phyloP scores from a whole-genome alignment of 1,140 invertebrate genomes.

The Drosophila murphyi region DNA sequence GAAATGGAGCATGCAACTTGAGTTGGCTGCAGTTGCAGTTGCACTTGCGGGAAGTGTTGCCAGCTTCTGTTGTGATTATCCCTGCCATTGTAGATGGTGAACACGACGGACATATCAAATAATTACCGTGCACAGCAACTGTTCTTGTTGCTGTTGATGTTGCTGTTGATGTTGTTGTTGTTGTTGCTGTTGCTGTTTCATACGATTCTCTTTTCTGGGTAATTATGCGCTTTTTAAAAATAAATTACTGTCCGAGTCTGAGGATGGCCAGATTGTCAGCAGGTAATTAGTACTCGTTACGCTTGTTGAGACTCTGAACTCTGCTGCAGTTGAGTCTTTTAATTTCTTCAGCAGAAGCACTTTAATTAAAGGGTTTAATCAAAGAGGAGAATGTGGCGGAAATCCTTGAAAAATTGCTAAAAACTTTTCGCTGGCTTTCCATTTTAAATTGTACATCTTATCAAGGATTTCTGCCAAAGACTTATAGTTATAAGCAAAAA shows the following conservation, averaged over 20 bases:
- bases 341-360: constrained; percentile 29
- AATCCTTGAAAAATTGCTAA: not conserved
- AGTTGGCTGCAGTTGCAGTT: constrained; percentile 42
- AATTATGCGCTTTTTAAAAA: constrained; percentile 75
- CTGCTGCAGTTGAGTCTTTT: constrained; percentile 40
- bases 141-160: not conserved
- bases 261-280: constrained; percentile 18
- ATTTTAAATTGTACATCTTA: too few relatives aligned
- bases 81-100: not conserved
- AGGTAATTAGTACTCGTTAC: constrained; percentile 24
- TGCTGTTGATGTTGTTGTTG: not conserved
- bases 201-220: constrained; percentile 4
- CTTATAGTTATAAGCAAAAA: too few relatives aligned
- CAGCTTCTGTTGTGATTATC: not conserved
- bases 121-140: constrained; percentile 7
- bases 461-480: too few relatives aligned
- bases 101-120: constrained; percentile 26
- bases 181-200: not conserved
- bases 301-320: not conserved
- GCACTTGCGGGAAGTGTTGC: not conserved
- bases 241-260: constrained; percentile 51
- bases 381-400: not conserved
- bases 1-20: constrained; percentile 51
- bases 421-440: not conserved
- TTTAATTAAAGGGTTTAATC: not conserved